These are phyloP conservation scores for Periophthalmus modestus DNA, from an alignment of 2,113 vertebrate species.

Conservation along the genomic window DNA sequence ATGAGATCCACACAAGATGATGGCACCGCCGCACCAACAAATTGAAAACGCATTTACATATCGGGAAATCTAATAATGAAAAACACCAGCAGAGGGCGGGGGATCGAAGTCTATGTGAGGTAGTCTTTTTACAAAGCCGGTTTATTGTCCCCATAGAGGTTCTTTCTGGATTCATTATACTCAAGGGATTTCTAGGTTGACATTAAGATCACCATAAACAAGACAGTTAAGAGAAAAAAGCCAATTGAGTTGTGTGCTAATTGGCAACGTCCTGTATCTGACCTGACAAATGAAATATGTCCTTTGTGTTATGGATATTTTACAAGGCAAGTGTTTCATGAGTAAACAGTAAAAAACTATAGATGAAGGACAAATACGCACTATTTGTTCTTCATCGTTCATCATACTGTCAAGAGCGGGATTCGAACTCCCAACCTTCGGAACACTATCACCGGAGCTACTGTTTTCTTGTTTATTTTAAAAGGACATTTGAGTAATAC, in stretches of 20 bases:
- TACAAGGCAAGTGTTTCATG: background rate
- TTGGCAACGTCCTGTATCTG: background rate
- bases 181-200: background rate
- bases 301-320: background rate
- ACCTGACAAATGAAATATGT: background rate
- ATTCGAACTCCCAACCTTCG: no score
- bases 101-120: background rate
- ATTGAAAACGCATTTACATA: background rate
- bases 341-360: no score
- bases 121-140: background rate
- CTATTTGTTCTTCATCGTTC: no score
- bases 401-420: no score
- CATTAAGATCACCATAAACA: background rate
- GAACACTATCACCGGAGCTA: no score
- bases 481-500: no score
- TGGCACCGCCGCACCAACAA: conserved; percentile 8
- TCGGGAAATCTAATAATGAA: conserved; percentile 3
- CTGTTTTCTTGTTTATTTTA: no score
- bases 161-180: background rate
- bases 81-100: background rate
- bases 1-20: conserved; percentile 7
- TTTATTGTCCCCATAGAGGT: background rate
- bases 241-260: background rate
- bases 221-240: background rate
- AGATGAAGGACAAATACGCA: no score